A percentile compares a stretch with the other conserved stretches of the same genome.
These are phyloP conservation scores for Oscheius myriophilus DNA, from an alignment of 2,888 invertebrate genomes.

Conservation along the genomic window DNA sequence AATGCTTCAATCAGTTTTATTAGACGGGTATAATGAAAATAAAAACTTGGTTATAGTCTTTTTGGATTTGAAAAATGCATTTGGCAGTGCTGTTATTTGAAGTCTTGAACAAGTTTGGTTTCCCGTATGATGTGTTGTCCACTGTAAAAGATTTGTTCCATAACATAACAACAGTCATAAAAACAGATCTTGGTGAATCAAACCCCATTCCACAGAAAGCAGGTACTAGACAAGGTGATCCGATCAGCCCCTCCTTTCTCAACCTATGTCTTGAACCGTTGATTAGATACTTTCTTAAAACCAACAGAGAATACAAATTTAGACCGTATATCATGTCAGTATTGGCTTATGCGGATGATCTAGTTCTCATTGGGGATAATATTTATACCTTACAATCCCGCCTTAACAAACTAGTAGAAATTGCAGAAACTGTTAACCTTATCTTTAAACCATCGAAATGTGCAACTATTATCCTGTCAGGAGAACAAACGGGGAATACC, in stretches of 20 bases:
- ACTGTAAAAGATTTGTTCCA: not conserved
- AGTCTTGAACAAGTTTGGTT: not conserved
- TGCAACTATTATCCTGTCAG: too few relatives aligned
- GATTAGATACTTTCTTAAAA: not conserved
- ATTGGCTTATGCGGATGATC: too few relatives aligned
- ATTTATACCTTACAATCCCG: too few relatives aligned
- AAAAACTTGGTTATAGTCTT: not conserved
- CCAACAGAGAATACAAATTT: too few relatives aligned
- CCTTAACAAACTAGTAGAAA: too few relatives aligned
- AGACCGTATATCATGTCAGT: too few relatives aligned
- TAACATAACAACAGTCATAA: not conserved
- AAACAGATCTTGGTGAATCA: constrained; percentile 25
- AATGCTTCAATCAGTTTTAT: not conserved
- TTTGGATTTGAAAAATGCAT: constrained; percentile 4
- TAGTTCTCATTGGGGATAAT: too few relatives aligned
- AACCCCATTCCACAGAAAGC: constrained; percentile 38
- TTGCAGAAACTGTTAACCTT: too few relatives aligned
- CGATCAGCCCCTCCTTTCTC: constrained; percentile 69
- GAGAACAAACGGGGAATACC: too few relatives aligned
- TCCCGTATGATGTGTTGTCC: not conserved
- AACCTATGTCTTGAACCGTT: constrained; percentile 68
- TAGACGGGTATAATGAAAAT: not conserved
- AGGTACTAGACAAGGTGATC: constrained; percentile 70
- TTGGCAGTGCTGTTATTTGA: not conserved
- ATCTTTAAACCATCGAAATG: too few relatives aligned